phyloP scores from a whole-genome alignment of 2,797 vertebrate genomes.

The Gymnoscopelus braueri region DNA sequence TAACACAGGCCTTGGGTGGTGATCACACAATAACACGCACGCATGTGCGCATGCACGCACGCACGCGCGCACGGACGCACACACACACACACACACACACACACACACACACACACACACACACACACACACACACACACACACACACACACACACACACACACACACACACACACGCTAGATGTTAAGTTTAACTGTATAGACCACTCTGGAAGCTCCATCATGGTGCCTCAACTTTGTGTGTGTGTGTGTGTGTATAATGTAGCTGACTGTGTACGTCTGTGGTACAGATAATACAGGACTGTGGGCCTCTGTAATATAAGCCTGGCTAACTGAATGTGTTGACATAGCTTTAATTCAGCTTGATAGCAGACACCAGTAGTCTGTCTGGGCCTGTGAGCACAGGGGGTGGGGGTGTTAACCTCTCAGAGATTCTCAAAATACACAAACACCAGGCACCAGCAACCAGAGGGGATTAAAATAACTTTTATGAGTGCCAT shows the following conservation, averaged over 20 bases:
- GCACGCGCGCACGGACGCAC: too few species aligned
- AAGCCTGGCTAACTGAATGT: conserved; percentile 79
- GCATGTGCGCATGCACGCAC: not conserved
- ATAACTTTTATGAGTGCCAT: conserved; percentile 77
- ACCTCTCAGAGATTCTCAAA: conserved; percentile 83
- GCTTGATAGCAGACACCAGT: conserved; percentile 83
- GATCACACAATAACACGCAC: conserved; percentile 50
- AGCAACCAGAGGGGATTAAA: conserved; percentile 74
- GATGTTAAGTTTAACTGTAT: too few species aligned
- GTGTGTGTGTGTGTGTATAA: conserved; percentile 13
- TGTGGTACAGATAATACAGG: conserved; percentile 72
- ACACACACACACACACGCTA: too few species aligned
- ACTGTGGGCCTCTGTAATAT: conserved; percentile 71
- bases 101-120: too few species aligned
- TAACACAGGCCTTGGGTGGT: conserved; percentile 31
- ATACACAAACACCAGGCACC: conserved; percentile 79
- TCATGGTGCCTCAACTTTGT: not conserved
- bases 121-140: too few species aligned
- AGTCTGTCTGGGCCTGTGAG: conserved; percentile 77
- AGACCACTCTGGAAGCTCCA: too few species aligned
- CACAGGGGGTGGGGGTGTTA: conserved; percentile 77
- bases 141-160: too few species aligned
- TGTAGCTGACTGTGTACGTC: conserved; percentile 59
- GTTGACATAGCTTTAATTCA: conserved; percentile 88
- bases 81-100: too few species aligned